These are phyloP conservation scores for Corella eumyota DNA, from an alignment of 23 tunicate genomes.

Conservation along the genomic window DNA sequence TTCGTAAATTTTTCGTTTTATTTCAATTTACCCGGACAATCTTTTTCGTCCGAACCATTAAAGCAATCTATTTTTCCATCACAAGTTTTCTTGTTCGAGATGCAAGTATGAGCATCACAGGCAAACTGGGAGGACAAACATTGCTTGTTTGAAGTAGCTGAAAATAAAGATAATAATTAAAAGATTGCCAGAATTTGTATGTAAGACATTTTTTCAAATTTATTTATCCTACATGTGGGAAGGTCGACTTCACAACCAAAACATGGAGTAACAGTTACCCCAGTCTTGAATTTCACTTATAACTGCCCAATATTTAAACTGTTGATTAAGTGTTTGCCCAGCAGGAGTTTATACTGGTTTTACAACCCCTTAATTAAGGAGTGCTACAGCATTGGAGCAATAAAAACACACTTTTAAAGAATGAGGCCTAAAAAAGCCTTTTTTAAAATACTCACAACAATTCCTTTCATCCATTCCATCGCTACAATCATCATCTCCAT, in stretches of 20 bases:
- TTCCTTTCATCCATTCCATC: conserved; percentile 46
- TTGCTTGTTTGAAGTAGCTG: no score
- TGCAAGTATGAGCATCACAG: conserved; percentile 39
- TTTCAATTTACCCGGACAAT: conserved; percentile 29
- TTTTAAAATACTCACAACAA: conserved; percentile 31
- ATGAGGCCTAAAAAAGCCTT: no score
- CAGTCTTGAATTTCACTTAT: no score
- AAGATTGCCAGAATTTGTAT: no score
- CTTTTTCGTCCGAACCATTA: conserved; percentile 46
- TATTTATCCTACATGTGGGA: conserved; percentile 2
- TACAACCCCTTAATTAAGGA: no score
- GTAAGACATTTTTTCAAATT: neutral
- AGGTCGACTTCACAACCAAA: neutral
- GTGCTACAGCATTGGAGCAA: no score
- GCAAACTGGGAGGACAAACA: conserved; percentile 17
- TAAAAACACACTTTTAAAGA: no score
- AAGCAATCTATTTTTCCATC: conserved; percentile 42
- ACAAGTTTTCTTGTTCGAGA: conserved; percentile 12
- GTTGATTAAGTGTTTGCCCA: no score
- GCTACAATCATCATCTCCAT: conserved; percentile 51
- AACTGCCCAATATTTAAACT: no score
- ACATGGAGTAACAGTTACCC: neutral
- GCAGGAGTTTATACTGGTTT: no score
- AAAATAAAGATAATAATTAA: no score
- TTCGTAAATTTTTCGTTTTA: no score